Conservation (phyloP, 2,888 invertebrate genomes). For the Pheosia tremula region DNA sequence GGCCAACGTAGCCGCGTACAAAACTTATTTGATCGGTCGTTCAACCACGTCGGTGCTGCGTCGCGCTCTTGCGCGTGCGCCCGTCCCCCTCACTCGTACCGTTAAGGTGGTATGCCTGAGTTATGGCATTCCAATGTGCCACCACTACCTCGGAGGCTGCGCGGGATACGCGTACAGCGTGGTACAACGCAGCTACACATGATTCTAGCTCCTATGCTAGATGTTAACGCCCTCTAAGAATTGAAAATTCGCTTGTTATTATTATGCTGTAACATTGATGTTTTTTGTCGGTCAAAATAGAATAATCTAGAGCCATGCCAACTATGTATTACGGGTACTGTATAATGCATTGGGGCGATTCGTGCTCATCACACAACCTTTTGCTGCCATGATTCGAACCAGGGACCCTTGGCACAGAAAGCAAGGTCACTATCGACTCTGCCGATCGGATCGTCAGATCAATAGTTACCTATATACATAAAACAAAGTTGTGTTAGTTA, state of each 20-base stretch:
- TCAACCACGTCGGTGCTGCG: conserved; percentile 74
- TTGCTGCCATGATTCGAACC: too few relatives aligned
- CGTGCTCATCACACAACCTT: too few relatives aligned
- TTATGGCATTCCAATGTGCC: conserved; percentile 82
- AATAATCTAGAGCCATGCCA: too few relatives aligned
- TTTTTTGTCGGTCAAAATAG: too few relatives aligned
- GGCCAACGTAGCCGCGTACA: conserved; percentile 76
- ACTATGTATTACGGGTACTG: too few relatives aligned
- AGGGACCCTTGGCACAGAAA: too few relatives aligned
- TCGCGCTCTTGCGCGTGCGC: conserved; percentile 54
- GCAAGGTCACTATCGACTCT: too few relatives aligned
- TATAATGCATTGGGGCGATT: too few relatives aligned
- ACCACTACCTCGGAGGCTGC: conserved; percentile 78
- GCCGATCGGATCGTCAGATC: too few relatives aligned
- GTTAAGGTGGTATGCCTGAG: conserved; percentile 81
- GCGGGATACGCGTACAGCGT: conserved; percentile 52
- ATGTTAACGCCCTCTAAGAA: conserved; percentile 64
- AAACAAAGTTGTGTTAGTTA: too few relatives aligned
- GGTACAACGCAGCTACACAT: conserved; percentile 56
- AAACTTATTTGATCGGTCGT: conserved; percentile 84
- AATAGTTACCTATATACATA: too few relatives aligned
- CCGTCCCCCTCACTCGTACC: conserved; percentile 72
- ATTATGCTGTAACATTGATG: too few relatives aligned
- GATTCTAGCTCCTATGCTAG: conserved; percentile 63
- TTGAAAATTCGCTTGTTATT: conserved; percentile 53